phyloP scores from a whole-genome alignment of 2,113 vertebrate species.

The Gymnogyps californianus region DNA sequence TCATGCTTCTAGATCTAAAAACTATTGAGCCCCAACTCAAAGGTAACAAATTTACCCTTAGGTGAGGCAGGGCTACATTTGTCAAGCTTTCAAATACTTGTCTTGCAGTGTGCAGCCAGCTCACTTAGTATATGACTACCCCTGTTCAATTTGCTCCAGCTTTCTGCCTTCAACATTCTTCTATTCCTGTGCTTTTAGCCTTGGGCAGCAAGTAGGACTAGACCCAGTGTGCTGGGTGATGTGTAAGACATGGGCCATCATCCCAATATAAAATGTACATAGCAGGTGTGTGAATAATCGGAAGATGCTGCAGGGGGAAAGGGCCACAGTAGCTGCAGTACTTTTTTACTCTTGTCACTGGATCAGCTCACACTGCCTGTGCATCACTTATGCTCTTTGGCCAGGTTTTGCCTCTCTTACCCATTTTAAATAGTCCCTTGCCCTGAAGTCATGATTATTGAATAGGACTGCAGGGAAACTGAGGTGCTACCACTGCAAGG shows the following conservation, averaged over 20 bases:
- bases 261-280: background rate
- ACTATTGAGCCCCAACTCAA: background rate
- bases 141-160: background rate
- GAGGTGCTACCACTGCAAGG: background rate
- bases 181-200: background rate
- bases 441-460: background rate
- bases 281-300: background rate
- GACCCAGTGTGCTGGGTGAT: background rate
- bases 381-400: background rate
- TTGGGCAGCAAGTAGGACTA: background rate
- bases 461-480: background rate
- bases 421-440: background rate
- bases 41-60: background rate
- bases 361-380: background rate
- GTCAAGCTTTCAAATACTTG: background rate
- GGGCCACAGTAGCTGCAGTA: background rate
- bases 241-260: background rate
- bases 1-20: background rate
- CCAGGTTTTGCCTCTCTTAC: background rate
- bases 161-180: background rate
- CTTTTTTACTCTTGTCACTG: background rate
- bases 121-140: background rate
- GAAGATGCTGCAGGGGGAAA: background rate
- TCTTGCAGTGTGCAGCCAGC: background rate
- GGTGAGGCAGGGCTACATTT: background rate